phyloP scores from a whole-genome alignment of 2,113 vertebrate genomes.

The Phalacrocorax brasilianus region DNA sequence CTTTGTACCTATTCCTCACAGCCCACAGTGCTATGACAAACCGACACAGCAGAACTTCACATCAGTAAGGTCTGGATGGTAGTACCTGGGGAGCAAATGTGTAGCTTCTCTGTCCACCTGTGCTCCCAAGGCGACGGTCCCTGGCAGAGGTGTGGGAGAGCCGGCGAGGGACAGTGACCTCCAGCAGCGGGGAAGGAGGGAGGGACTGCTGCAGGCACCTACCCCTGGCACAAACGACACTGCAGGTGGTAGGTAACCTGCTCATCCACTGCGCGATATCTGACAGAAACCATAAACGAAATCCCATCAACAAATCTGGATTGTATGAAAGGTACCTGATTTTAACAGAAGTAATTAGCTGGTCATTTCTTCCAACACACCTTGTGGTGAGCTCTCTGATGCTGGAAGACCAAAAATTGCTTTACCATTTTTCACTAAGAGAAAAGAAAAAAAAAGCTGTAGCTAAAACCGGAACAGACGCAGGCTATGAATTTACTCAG shows the following conservation, averaged over 20 bases:
- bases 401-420: not conserved
- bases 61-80: not conserved
- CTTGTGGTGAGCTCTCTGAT: not conserved
- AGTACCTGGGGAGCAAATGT: not conserved
- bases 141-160: not conserved
- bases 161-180: not conserved
- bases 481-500: not conserved
- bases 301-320: not conserved
- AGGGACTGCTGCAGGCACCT: not conserved
- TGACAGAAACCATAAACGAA: not conserved
- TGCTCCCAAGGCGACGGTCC: not conserved
- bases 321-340: not conserved
- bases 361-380: not conserved
- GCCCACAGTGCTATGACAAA: not conserved
- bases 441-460: no score
- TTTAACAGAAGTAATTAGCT: not conserved
- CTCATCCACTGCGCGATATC: not conserved
- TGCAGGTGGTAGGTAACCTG: not conserved
- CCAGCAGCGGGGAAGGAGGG: not conserved
- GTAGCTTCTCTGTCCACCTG: not conserved
- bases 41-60: rapidly evolving
- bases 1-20: not conserved
- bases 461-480: not conserved
- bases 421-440: not conserved
- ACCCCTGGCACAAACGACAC: not conserved